Evolutionary conservation across 2,113 vertebrate genomes (phyloP), one percentile per base, ranked within the genome.

Genomic region (Triplophysa siluroides): DNA sequence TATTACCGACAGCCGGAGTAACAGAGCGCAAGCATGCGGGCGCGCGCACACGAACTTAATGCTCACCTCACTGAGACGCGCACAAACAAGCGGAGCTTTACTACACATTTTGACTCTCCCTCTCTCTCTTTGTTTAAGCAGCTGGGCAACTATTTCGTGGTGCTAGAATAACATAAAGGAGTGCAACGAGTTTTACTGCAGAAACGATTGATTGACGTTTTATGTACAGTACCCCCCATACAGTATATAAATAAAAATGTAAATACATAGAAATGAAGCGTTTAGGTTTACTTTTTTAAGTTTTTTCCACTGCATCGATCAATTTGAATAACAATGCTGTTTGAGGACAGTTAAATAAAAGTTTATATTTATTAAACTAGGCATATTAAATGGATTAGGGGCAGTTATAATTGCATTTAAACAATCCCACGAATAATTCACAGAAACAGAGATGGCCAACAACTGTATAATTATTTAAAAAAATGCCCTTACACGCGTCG

Each of bases 1-100:
- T 93, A 93, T 94, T 93, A 92, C 83, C 67, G 83, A 90, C 83
- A 92, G 93, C 90, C 89, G 87, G 81, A 83, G 85, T 83, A 89
- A 89, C 83, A 86, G 90, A 85, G 80, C 81, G 81, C 75, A 77
- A 58, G 82, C 77, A 78, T 65, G 11, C 64, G 83, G 24, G 89
- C 89, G 85, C 86, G 84, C 83, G 74, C 73, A 38, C 38, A 33
- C 26, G 43, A 89, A 84, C 81, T 83, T 50, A 64, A 78, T 83
- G 80, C 83, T 78, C 78, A 71, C 80, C 77, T 72, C 19, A 12
- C 73, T 38, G 71, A 72, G 54, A 23, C 18, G 83, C 79, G 85
- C 81, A 19, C 82, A 75, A 66, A 68, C 50, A 65, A 61, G 62
- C 41, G 23, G 61, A 65, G 60, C 21, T 77, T 13, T 70, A 70